Base-by-base conservation (phyloP, 2,113 vertebrate genomes). In the Sinocyclocheilus rhinocerous region DNA sequence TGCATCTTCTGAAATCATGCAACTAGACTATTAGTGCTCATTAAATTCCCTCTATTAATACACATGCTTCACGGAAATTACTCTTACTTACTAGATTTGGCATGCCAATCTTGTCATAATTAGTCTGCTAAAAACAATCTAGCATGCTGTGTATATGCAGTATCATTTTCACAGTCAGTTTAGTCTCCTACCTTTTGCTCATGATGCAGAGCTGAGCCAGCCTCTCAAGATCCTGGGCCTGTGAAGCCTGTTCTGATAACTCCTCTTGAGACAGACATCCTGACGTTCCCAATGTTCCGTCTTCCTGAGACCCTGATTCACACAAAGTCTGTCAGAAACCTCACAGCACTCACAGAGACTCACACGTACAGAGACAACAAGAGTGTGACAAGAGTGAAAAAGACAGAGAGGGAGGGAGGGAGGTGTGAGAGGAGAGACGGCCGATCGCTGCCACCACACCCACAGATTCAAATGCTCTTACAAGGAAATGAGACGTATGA, bases 141-240 rank as follows among this genome's bases (percentile, higher is more conserved):
- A n/a, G 0, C 36, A 26, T 65, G 36, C 24, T 39, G 4, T 3
- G n/a, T 29, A 9, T 4, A 61, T 33, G 57, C 33, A 59, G 57
- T 4, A 7, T 69, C 16, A 42, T 67, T 67, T 29, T 48, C 42
- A 50, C 42, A 50, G 24, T 61, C 3, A 67, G 20, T 57, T 22
- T 7, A 69, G 67, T 50, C 82, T 93, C 95, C 0, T 97, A 97
- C 97, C 96, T 95, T 94, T 95, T 95, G 92, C 93, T 95, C 93
- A 95, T 76, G 92, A 93, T 94, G 94, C 94, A 96, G 86, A 96
- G 92, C 0, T 91, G 89, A 79, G 93, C 94, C 92, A 96, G 93
- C 82, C 93, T 92, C 89, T 97, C 96, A 84, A 93, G 90, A 90
- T 95, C 91, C 91, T 93, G 90, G 20, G 93, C 93, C 88, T 94